Percentiles rank a stretch among this genome's conserved stretches.
phyloP scores from a whole-genome alignment of 2,797 vertebrate species.

The Pteronotus mesoamericanus region DNA sequence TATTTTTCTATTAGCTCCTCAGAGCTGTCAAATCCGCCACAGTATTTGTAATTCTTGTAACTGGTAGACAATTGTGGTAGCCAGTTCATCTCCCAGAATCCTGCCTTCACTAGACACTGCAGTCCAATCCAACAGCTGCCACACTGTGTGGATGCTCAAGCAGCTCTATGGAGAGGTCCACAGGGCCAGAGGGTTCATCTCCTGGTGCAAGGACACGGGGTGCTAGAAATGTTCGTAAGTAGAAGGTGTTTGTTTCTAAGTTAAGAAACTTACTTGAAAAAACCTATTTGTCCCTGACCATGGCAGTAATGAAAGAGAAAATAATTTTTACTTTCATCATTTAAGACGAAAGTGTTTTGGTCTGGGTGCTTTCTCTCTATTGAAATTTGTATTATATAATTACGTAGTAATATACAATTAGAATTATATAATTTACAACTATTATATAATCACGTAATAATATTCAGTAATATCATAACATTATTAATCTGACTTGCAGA shows the following conservation, averaged over 20 bases:
- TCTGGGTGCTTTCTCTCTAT: not conserved
- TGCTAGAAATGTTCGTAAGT: not conserved
- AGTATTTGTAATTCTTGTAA: accelerated
- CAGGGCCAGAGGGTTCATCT: not conserved
- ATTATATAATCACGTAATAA: not conserved
- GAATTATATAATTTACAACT: not conserved
- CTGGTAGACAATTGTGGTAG: accelerated
- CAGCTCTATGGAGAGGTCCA: not conserved
- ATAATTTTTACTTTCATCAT: not conserved
- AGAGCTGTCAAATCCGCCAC: accelerated
- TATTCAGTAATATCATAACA: not conserved
- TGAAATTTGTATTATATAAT: not conserved
- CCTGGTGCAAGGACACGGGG: not conserved
- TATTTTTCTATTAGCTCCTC: not conserved
- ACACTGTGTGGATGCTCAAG: accelerated
- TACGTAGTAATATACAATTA: not conserved
- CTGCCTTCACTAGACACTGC: accelerated
- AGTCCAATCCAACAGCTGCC: no score
- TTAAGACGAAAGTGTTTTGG: not conserved
- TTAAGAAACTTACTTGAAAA: not conserved
- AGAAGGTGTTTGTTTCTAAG: not conserved
- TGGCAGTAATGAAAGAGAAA: not conserved
- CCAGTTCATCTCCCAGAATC: accelerated
- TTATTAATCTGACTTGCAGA: not conserved
- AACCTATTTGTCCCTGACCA: accelerated